Conservation (phyloP, 2,888 invertebrate species). For the Hirtodrosophila histrioides region DNA sequence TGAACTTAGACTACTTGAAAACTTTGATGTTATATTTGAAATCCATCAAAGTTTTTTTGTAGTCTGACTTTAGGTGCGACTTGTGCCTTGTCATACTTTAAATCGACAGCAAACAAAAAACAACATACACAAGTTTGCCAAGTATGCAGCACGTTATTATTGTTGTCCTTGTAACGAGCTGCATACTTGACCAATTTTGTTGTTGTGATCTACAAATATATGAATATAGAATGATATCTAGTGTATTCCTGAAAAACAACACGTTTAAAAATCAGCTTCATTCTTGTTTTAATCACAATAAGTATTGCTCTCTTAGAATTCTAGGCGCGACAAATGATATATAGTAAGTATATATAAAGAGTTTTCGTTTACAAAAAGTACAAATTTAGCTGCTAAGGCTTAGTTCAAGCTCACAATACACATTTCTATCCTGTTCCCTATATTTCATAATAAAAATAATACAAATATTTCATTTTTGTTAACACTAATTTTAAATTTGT, state of each 20-base stretch:
- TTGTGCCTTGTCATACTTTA: not conserved
- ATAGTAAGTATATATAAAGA: conserved; percentile 21
- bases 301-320: conserved; percentile 66
- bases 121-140: conserved; percentile 8
- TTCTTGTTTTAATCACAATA: conserved; percentile 64
- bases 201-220: not conserved
- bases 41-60: not conserved
- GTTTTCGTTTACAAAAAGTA: conserved; percentile 42
- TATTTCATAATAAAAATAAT: not conserved
- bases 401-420: conserved; percentile 9
- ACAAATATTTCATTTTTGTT: conserved; percentile 5
- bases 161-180: conserved; percentile 9
- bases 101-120: not conserved
- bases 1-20: no score
- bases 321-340: conserved; percentile 42
- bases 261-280: conserved; percentile 18
- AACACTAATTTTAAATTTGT: conserved; percentile 33
- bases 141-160: conserved; percentile 46
- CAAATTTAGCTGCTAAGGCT: conserved; percentile 40
- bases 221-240: no score
- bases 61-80: not conserved
- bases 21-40: no score
- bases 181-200: conserved; percentile 22
- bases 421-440: conserved; percentile 10
- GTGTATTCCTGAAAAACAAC: not conserved